Base-by-base conservation (phyloP, 2,888 invertebrate genomes). In the Rhorus exstirpatorius region DNA sequence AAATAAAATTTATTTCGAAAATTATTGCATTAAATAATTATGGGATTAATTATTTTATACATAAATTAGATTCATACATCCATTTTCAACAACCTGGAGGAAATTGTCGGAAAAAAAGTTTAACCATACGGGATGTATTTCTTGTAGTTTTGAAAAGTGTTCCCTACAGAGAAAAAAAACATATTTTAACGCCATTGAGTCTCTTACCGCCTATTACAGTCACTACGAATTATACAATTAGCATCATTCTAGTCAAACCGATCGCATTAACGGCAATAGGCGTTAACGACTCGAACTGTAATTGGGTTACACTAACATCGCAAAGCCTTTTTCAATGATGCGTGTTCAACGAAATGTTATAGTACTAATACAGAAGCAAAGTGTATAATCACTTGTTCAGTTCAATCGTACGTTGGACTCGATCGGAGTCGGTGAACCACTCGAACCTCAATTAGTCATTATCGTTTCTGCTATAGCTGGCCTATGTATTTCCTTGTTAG, bases 381-480 rank as follows among this genome's bases (percentile, higher is more conserved):
- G 17, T 24, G 12, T 53, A 31, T 26, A 72, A 72, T 44, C 35
- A 41, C 63, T 55, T 41, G 71, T 51, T 67, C 19, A 49, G 55
- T n/a, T 55, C 76, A 81, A 81, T 76, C 71, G 38, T 35, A 1
- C 49, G 17, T 8, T n/a, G 41, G 51, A 41, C 38, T 49, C 76
- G 19, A 58, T 71, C 65, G 6, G 17, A 63, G 24, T 44, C 51
- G 46, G 61, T 55, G 4, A 26, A 46, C 17, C 61, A 68, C 44
- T 67, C 51, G 19, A 71, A 71, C 51, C 76, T 70, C 71, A 21
- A 76, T 81, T 71, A 58, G 67, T 76, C 63, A 67, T 55, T 51
- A 46, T 60, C 41, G 51, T 76, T 67, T 58, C 71, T 41, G 31
- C 76, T n/a, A n/a, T n/a, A 58, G 76, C 71, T 71, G 70, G 8